Evolutionary conservation across 1,140 invertebrate species (phyloP).

Genomic region (Lepidotrigona ventralis): DNA sequence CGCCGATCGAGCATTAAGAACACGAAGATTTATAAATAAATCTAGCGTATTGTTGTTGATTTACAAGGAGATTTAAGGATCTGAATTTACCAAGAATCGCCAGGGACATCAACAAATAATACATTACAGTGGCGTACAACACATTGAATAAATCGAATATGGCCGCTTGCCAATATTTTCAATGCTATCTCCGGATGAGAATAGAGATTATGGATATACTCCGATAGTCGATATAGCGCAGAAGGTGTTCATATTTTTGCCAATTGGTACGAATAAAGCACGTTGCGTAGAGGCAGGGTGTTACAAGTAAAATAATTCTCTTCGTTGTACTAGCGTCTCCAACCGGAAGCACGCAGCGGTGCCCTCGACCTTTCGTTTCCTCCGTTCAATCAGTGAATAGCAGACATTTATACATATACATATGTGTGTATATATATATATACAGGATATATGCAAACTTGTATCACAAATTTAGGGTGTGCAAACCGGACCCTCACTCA

Average conservation of each 20-base stretch:
- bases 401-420: not conserved
- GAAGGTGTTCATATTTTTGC: not conserved
- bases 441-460: conserved; percentile 25
- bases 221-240: not conserved
- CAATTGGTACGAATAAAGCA: not conserved
- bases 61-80: not conserved
- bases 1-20: too few species aligned
- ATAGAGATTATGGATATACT: not conserved
- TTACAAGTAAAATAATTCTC: conserved; percentile 17
- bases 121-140: not conserved
- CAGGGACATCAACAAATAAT: not conserved
- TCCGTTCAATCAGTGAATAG: conserved; percentile 33
- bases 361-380: conserved; percentile 55
- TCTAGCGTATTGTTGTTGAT: not conserved
- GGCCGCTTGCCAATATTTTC: conserved; percentile 28
- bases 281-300: conserved; percentile 34
- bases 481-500: conserved; percentile 54
- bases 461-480: conserved; percentile 17
- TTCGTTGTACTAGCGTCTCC: conserved; percentile 34
- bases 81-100: not conserved
- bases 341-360: conserved; percentile 62
- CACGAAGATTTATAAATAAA: not conserved
- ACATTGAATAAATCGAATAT: not conserved
- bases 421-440: not conserved
- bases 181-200: conserved; percentile 9